Conservation (phyloP, 1,140 invertebrate genomes). For the Vollenhovia emeryi region DNA sequence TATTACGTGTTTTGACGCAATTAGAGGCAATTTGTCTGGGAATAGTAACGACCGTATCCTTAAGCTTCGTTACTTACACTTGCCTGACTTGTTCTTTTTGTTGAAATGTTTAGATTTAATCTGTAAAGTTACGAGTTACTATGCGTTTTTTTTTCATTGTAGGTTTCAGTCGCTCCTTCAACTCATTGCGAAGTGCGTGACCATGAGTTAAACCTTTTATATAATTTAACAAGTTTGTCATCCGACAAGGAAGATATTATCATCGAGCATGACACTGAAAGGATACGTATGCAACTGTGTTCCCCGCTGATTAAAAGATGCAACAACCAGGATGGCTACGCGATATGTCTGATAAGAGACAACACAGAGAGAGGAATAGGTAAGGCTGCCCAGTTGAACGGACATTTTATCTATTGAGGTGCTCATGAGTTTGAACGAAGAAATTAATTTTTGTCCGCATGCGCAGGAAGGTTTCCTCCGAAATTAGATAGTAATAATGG, state of each 20-base stretch:
- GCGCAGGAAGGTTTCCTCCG: conserved; percentile 75
- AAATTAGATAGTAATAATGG: conserved; percentile 55
- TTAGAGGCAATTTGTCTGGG: background rate
- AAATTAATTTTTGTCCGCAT: conserved; percentile 45
- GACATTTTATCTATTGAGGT: conserved; percentile 11
- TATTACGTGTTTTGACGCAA: conserved; percentile 10
- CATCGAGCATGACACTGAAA: conserved; percentile 57
- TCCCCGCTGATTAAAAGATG: conserved; percentile 73
- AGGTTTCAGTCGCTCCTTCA: background rate
- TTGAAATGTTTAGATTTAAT: background rate
- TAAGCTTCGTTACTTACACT: background rate
- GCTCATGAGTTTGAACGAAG: background rate
- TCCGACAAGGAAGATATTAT: conserved; percentile 64
- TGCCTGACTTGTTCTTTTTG: conserved; percentile 20
- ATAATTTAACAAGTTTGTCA: conserved; percentile 68
- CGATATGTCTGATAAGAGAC: conserved; percentile 74
- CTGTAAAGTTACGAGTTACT: no score
- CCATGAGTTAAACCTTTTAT: background rate
- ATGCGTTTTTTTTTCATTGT: background rate
- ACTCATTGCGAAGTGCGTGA: conserved; percentile 42
- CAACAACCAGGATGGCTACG: conserved; percentile 69
- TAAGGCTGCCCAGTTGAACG: conserved; percentile 48
- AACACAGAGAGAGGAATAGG: conserved; percentile 77
- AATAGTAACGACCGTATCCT: background rate
- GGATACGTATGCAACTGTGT: conserved; percentile 76